Evolutionary conservation across 1,140 invertebrate species (phyloP), one percentile per base, ranked within the genome.

Genomic region (Tribolium madens): DNA sequence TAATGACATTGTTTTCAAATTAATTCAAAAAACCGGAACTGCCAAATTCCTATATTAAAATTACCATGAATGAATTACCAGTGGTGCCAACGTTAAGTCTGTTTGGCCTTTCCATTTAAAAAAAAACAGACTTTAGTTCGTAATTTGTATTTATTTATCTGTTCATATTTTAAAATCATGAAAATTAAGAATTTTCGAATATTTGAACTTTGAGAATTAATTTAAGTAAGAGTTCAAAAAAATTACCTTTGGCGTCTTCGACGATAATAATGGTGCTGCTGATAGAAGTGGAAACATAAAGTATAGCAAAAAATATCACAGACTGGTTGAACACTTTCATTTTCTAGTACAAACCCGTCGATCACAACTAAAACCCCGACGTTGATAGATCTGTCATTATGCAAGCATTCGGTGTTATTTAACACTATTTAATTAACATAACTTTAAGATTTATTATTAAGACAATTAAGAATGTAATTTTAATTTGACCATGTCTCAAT

Each of bases 201-300:
- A n/a, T n/a, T 26, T 26, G 21, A 26, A 26, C 3, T 0, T 26
- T 26, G 6, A 26, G 3, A 1, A 2, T 26, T 26, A 21, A 4
- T 26, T 3, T 26, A 26, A 26, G 3, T 26, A 26, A 26, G 21
- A 26, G 6, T 5, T 26, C 21, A 4, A 42, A 42, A 2, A 42
- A 13, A 31, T 47, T 84, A 85, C 84, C 84, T 85, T 84, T 84
- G 2, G 84, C 84, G 81, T 85, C 84, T 60, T 85, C 83, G 9
- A 85, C 80, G 10, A 85, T 79, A 75, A 85, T 85, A 53, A 85
- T 83, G 33, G 80, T 77, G 48, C 78, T 81, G 76, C 71, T 17
- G 52, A 72, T 69, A n/a, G 57, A 17, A 74, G 57, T 14, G 73
- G 47, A 50, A 36, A 76, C n/a, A 76, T 9, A 17, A 68, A 57